phyloP scores from a whole-genome alignment of 2,888 invertebrate species.

The Melipona bicolor region DNA sequence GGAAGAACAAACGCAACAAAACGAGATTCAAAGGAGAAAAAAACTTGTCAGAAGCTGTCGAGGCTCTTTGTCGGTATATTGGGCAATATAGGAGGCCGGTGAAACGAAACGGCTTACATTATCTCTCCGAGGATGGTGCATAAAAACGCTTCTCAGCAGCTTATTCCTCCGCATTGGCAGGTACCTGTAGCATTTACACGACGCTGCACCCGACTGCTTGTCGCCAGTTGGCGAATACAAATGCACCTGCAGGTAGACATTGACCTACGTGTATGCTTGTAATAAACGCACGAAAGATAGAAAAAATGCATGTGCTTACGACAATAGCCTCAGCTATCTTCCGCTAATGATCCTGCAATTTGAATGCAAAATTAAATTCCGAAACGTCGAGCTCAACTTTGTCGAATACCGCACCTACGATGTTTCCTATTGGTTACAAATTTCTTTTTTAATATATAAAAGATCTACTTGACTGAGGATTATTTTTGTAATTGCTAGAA shows the following conservation, averaged over 20 bases:
- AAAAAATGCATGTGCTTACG: conserved; percentile 34
- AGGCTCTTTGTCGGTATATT: conserved; percentile 31
- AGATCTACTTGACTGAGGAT: too few species aligned
- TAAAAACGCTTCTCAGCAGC: conserved; percentile 51
- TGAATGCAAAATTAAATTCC: background rate
- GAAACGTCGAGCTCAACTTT: background rate
- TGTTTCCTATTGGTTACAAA: accelerated
- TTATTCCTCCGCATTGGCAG: conserved; percentile 62
- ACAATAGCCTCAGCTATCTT: background rate
- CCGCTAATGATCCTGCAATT: background rate
- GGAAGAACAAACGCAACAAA: background rate
- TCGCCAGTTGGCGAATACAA: conserved; percentile 57
- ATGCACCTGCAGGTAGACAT: conserved; percentile 58
- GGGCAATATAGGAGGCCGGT: conserved; percentile 25
- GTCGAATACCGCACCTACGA: background rate
- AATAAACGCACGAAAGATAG: conserved; percentile 43
- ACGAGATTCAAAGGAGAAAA: background rate
- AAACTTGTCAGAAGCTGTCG: conserved; percentile 21
- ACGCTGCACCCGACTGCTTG: conserved; percentile 57
- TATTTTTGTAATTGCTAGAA: too few species aligned
- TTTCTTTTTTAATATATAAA: background rate
- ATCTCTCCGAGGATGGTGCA: conserved; percentile 48
- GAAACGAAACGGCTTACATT: conserved; percentile 52
- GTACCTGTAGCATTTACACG: conserved; percentile 65
- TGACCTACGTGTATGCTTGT: conserved; percentile 42